Evolutionary conservation across 2,888 invertebrate genomes (phyloP).

Genomic region (Drosophila limbata): DNA sequence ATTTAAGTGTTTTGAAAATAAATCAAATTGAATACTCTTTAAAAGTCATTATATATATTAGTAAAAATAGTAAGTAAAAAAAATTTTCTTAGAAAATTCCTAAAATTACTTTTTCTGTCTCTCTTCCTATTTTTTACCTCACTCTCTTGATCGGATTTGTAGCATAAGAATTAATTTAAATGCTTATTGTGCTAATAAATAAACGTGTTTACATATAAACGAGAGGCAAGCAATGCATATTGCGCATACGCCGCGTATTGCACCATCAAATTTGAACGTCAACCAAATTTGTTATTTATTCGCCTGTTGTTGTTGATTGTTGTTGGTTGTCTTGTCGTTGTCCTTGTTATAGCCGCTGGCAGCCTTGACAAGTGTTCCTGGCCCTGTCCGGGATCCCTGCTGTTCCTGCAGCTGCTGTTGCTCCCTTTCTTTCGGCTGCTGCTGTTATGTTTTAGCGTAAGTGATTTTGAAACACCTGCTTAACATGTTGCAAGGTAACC

Average conservation of each 20-base stretch:
- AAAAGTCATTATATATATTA: background rate
- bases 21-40: background rate
- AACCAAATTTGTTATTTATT: conserved; percentile 63
- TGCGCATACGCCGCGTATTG: conserved; percentile 59
- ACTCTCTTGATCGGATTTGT: background rate
- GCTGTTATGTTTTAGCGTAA: conserved; percentile 68
- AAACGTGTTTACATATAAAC: background rate
- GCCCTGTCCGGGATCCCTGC: conserved; percentile 3
- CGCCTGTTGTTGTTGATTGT: conserved; percentile 22
- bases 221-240: conserved; percentile 22
- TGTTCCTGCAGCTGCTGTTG: conserved; percentile 19
- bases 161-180: conserved; percentile 13
- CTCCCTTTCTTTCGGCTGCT: conserved; percentile 7
- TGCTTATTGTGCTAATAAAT: conserved; percentile 10
- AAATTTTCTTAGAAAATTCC: too few species aligned
- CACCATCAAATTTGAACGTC: conserved; percentile 30
- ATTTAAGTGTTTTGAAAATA: background rate
- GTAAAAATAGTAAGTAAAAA: too few species aligned
- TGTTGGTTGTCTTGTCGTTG: conserved; percentile 20
- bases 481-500: conserved; percentile 71
- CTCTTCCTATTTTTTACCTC: background rate
- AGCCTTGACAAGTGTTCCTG: conserved; percentile 44
- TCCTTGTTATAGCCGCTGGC: conserved; percentile 28
- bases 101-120: background rate
- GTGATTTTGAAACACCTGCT: conserved; percentile 80